Evolutionary conservation across 2,113 vertebrate genomes (phyloP).

Genomic region (Thunnus maccoyii): DNA sequence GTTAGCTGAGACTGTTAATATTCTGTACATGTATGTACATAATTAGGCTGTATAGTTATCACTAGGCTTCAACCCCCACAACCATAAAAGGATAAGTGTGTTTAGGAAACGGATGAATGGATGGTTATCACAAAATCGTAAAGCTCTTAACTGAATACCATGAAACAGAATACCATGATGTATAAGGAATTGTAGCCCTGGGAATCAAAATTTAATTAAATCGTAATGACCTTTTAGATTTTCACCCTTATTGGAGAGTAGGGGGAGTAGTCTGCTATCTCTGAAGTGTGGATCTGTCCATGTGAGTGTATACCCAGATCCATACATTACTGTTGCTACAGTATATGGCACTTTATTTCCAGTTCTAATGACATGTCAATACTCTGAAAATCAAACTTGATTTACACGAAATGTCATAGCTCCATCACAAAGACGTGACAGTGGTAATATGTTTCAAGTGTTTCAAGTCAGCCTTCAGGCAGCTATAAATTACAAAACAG

Average conservation of each 20-base stretch:
- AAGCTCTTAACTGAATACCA: neutral
- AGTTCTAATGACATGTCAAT: slow-evolving; percentile 9
- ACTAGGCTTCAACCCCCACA: neutral
- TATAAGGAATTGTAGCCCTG: slow-evolving; percentile 1
- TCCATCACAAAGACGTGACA: neutral
- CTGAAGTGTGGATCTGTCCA: slow-evolving; percentile 12
- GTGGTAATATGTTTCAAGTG: neutral
- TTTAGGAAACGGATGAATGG: slow-evolving; percentile 7
- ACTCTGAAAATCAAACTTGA: neutral
- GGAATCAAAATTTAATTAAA: slow-evolving; percentile 26
- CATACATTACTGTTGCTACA: neutral
- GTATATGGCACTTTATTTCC: neutral
- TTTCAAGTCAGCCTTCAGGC: neutral
- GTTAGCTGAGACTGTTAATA: neutral
- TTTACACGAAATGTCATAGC: neutral
- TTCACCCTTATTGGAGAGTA: slow-evolving; percentile 5
- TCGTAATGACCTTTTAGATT: slow-evolving; percentile 20
- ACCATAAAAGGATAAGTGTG: neutral
- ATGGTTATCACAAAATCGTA: slow-evolving; percentile 10
- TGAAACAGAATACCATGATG: neutral
- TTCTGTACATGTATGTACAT: neutral
- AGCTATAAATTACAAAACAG: slow-evolving; percentile 12
- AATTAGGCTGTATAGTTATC: neutral
- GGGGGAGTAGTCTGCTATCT: neutral
- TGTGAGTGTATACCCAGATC: neutral